Conservation (phyloP, 2,113 vertebrate species). For the Saguinus imperator region DNA sequence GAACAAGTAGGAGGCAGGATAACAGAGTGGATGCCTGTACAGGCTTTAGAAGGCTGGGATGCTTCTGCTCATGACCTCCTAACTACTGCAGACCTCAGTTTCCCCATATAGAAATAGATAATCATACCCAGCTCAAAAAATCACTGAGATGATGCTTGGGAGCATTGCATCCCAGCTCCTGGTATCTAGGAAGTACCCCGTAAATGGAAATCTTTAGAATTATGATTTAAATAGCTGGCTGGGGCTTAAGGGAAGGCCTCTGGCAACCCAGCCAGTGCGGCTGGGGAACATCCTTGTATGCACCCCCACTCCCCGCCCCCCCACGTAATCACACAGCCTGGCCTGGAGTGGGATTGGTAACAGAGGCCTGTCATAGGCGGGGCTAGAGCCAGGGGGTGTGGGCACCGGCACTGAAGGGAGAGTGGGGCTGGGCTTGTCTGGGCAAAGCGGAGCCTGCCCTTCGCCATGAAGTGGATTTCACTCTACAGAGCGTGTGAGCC, state of each 20-base stretch:
- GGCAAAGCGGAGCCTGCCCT: constrained; percentile 58
- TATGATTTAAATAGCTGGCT: not conserved
- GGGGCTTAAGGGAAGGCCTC: not conserved
- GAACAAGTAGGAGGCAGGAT: not conserved
- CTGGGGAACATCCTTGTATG: not conserved
- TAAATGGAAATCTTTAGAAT: not conserved
- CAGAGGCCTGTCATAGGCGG: not conserved
- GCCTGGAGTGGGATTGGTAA: not conserved
- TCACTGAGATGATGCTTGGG: not conserved
- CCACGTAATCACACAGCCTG: fast-evolving
- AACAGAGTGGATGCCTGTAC: not conserved
- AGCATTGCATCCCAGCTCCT: fast-evolving
- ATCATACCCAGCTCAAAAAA: not conserved
- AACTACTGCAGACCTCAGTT: not conserved
- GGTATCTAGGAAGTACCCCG: not conserved
- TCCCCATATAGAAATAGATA: not conserved
- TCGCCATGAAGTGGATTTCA: not conserved
- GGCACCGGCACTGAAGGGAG: not conserved
- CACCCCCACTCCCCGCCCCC: not conserved
- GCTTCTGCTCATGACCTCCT: not conserved
- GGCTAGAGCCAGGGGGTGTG: not conserved
- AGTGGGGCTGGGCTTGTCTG: constrained; percentile 42
- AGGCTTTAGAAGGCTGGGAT: not conserved
- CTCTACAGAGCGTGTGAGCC: not conserved
- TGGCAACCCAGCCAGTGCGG: not conserved